phyloP scores from a whole-genome alignment of 2,113 vertebrate genomes.

The Hyaena hyaena region DNA sequence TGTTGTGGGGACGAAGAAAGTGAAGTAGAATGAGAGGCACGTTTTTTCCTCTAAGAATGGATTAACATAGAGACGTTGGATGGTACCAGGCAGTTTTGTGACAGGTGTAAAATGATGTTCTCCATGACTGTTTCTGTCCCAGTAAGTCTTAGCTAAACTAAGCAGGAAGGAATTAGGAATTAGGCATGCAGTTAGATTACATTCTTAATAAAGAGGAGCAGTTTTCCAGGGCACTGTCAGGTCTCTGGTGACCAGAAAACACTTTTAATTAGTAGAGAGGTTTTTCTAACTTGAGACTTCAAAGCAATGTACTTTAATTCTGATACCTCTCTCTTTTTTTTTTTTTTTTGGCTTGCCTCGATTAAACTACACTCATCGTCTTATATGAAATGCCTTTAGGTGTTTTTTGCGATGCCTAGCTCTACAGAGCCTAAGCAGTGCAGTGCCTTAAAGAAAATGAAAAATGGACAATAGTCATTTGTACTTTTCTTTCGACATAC shows the following conservation, averaged over 20 bases:
- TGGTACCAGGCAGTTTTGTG: not conserved
- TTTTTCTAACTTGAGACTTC: constrained; percentile 3
- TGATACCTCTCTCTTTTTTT: not conserved
- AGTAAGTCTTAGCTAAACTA: not conserved
- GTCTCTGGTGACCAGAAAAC: not conserved
- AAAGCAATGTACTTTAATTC: not conserved
- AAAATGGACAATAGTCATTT: not conserved
- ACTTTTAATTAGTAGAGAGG: not conserved
- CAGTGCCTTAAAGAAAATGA: not conserved
- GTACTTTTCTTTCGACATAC: not conserved
- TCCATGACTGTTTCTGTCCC: not conserved
- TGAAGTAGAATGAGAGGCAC: not conserved
- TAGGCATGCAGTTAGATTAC: not conserved
- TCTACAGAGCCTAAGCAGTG: not conserved
- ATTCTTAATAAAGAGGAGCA: not conserved
- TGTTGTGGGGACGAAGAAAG: not conserved
- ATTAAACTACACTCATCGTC: not conserved
- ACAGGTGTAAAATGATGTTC: not conserved
- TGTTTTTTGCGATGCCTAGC: not conserved
- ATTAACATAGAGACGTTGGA: not conserved
- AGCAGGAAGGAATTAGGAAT: not conserved
- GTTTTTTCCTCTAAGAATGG: not conserved
- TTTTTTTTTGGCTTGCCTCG: not conserved
- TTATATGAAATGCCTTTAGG: constrained; percentile 8
- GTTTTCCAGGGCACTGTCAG: not conserved